These are phyloP conservation scores for Thelohanellus kitauei DNA, from an alignment of 30 jellyfish, hydroid and myxozoan species.

Conservation along the genomic window DNA sequence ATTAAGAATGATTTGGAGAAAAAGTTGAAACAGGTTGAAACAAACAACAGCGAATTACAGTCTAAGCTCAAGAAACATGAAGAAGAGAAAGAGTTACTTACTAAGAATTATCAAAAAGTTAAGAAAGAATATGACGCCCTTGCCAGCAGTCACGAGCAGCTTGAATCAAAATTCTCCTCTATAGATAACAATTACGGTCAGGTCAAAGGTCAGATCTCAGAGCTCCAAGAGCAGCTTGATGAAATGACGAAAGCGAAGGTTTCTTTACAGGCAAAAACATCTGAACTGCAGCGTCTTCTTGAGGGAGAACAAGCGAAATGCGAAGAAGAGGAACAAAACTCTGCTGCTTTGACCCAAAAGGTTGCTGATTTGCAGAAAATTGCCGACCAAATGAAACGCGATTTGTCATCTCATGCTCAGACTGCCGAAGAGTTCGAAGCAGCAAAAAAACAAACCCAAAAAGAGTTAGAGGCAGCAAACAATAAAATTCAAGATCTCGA, in stretches of 20 bases:
- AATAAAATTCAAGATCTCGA: slow-evolving; percentile 37
- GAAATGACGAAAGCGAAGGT: slow-evolving; percentile 73
- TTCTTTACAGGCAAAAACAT: slow-evolving; percentile 36
- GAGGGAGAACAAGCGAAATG: not conserved
- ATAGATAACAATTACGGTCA: slow-evolving; percentile 17
- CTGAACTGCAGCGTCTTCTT: slow-evolving; percentile 8
- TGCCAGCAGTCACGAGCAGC: slow-evolving; percentile 29
- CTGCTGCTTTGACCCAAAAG: not conserved
- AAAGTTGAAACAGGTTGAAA: slow-evolving; percentile 39
- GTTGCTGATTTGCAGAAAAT: not conserved
- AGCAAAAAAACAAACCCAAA: slow-evolving; percentile 42
- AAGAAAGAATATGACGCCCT: slow-evolving; percentile 34
- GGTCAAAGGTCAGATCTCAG: slow-evolving; percentile 2
- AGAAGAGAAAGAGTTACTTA: slow-evolving; percentile 32
- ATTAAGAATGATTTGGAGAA: slow-evolving; percentile 42
- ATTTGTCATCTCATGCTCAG: not conserved
- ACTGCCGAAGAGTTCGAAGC: slow-evolving; percentile 39
- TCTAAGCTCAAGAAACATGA: too few relatives aligned
- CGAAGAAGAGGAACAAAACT: slow-evolving; percentile 16
- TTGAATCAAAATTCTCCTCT: slow-evolving; percentile 30
- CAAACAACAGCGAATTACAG: not conserved
- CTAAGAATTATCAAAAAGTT: slow-evolving; percentile 18
- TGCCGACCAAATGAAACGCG: not conserved
- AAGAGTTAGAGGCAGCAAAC: slow-evolving; percentile 49
- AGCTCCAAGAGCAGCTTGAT: slow-evolving; percentile 70